These are phyloP conservation scores for Enchytraeus crypticus DNA, from an alignment of 2,888 invertebrate species.

Conservation along the genomic window DNA sequence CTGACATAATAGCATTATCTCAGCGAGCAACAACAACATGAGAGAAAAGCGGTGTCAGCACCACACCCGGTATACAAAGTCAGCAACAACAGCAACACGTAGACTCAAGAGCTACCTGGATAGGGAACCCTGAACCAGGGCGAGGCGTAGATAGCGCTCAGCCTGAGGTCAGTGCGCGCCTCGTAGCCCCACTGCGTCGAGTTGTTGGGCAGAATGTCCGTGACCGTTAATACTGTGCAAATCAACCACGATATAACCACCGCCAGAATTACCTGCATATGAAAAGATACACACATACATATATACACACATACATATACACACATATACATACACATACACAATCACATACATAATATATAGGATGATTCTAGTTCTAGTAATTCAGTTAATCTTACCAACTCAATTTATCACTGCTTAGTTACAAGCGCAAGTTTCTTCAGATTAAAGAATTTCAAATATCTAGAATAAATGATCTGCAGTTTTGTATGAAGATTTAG, in stretches of 20 bases:
- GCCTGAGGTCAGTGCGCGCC: slow-evolving; percentile 42
- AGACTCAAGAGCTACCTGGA: slow-evolving; percentile 44
- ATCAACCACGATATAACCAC: slow-evolving; percentile 36
- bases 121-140: slow-evolving; percentile 53
- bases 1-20: too few relatives aligned
- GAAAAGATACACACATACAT: not conserved
- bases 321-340: not conserved
- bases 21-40: too few relatives aligned
- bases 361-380: not conserved
- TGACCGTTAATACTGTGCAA: slow-evolving; percentile 41
- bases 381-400: too few relatives aligned
- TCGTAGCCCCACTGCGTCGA: slow-evolving; percentile 40
- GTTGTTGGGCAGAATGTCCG: slow-evolving; percentile 47
- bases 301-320: not conserved
- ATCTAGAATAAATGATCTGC: too few relatives aligned
- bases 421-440: too few relatives aligned
- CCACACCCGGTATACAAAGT: too few relatives aligned
- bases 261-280: slow-evolving; percentile 36
- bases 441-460: too few relatives aligned
- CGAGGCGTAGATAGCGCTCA: slow-evolving; percentile 33
- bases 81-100: too few relatives aligned
- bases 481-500: too few relatives aligned
- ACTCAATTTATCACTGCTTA: too few relatives aligned
- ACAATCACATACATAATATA: not conserved
- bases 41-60: too few relatives aligned